Evolutionary conservation across 2,113 vertebrate genomes (phyloP), one percentile per base, ranked within the genome.

Genomic region (Spea multiplicata): DNA sequence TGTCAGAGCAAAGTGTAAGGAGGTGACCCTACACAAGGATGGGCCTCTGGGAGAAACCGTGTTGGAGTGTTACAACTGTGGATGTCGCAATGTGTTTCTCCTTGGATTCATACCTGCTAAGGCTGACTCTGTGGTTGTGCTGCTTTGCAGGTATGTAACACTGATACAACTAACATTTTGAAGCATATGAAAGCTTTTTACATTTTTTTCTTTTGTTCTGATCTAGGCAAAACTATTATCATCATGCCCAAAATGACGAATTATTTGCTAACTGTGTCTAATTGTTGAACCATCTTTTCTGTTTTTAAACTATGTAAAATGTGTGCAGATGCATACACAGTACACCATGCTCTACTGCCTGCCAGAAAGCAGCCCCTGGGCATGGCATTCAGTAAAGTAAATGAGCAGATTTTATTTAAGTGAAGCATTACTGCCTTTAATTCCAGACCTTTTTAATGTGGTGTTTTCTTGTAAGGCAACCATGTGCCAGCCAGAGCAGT

Each of bases 71-170:
- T 99, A 99, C 85, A 99, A 99, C 89, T 99, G 97, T 0, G 97
- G 97, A 57, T 99, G 97, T 78, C 93, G 97, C 4, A 99, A 99
- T 0, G 96, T 99, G 50, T 99, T 99, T 88, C 95, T 99, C 3
- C 92, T 99, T 1, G 97, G 97, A 79, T 99, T 99, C 87, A 99
- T 99, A 84, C 97, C 97, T 0, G 97, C 97, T 50, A 99, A 99
- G 90, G 97, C 97, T 0, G 97, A 99, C 84, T 99, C 97, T 0
- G 96, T 99, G 61, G 97, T 99, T 10, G 97, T 99, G 74, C 88
- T 99, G 52, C 92, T 99, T 4, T 99, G 97, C 94, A 95, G 97
- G 97, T 97, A 81, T 87, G 90, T 70, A 14, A 8, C 66, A 14
- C 48, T 70, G 65, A 61, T 62, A 30, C 3, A 50, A 4, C 16